Percentiles rank a stretch among this genome's conserved stretches.
phyloP scores from a whole-genome alignment of 2,888 invertebrate genomes.

The Phaedon cochleariae region DNA sequence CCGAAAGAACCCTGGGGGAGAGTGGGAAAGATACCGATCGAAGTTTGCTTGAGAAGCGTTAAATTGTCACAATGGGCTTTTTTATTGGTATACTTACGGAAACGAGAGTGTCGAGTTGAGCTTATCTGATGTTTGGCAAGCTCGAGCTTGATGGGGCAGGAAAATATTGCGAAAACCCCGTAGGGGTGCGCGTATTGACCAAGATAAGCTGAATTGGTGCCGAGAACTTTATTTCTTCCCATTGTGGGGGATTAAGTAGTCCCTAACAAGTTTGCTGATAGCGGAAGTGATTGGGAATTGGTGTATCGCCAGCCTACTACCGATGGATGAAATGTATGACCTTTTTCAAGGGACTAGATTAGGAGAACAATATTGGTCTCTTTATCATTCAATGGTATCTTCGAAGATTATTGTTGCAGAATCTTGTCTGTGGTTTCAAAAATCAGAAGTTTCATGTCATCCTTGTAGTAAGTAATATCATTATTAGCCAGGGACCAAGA shows the following conservation, averaged over 20 bases:
- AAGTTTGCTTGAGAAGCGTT: conserved; percentile 25
- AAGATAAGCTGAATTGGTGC: not conserved
- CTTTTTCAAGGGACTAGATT: too few species aligned
- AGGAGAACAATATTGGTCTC: too few species aligned
- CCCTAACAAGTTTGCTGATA: not conserved
- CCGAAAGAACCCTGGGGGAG: conserved; percentile 22
- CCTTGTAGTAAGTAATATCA: too few species aligned
- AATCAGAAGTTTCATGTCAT: too few species aligned
- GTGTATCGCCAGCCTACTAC: too few species aligned
- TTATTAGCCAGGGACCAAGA: too few species aligned
- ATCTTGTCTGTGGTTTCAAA: too few species aligned
- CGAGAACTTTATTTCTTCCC: not conserved
- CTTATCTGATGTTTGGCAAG: conserved; percentile 13
- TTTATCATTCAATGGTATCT: too few species aligned
- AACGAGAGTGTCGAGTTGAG: conserved; percentile 4
- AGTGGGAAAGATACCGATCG: conserved; percentile 28
- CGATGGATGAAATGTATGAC: too few species aligned
- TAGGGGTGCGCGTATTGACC: conserved; percentile 9
- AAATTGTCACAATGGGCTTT: conserved; percentile 30
- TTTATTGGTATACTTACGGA: conserved; percentile 15
- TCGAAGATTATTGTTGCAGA: too few species aligned
- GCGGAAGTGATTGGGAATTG: not conserved
- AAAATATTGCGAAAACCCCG: conserved; percentile 1
- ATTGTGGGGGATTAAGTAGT: not conserved
- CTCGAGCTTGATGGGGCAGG: conserved; percentile 1